phyloP scores from a whole-genome alignment of 2,888 invertebrate genomes.

The Rotaria macrura region DNA sequence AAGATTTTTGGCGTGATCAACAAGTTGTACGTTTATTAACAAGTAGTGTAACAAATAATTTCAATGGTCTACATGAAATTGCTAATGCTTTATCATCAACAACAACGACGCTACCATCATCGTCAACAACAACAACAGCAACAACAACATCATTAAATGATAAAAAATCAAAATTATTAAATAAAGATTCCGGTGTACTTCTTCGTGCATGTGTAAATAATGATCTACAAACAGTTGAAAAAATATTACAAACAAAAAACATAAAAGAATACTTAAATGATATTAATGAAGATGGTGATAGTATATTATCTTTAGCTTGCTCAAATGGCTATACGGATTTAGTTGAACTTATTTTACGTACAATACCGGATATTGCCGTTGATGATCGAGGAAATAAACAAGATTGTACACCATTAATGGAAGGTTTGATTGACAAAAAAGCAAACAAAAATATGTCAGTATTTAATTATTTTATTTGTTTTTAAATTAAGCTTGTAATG shows the following conservation, averaged over 20 bases:
- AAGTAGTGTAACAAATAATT: background rate
- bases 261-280: background rate
- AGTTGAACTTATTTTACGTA: slow-evolving; percentile 22
- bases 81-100: background rate
- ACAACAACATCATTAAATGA: background rate
- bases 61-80: background rate
- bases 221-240: slow-evolving; percentile 3
- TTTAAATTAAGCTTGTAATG: slow-evolving; percentile 58
- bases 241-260: background rate
- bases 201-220: slow-evolving; percentile 10
- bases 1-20: background rate
- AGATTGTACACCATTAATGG: slow-evolving; percentile 92
- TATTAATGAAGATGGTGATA: slow-evolving; percentile 30
- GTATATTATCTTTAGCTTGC: slow-evolving; percentile 28
- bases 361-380: slow-evolving; percentile 51
- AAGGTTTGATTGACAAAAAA: slow-evolving; percentile 54
- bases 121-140: background rate
- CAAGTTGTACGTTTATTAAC: slow-evolving; percentile 12
- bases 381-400: slow-evolving; percentile 92
- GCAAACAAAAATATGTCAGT: too few species aligned
- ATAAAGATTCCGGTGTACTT: background rate
- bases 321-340: slow-evolving; percentile 29
- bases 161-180: background rate
- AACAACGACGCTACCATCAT: background rate
- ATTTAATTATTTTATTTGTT: too few species aligned